Conservation (phyloP, 2,888 invertebrate species). For the Rutpela maculata region DNA sequence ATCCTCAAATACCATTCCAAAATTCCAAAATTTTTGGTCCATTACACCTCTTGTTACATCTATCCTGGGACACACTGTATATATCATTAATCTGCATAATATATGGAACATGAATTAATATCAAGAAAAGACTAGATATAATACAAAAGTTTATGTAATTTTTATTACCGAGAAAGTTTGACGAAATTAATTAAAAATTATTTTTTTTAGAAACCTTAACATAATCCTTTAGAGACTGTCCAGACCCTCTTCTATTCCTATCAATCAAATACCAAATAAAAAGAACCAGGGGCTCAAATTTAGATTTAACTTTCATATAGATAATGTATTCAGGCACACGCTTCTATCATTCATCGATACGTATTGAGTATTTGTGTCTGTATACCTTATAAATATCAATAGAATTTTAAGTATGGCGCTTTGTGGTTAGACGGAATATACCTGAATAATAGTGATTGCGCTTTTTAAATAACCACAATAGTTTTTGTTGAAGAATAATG, state of each 20-base stretch:
- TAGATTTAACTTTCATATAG: constrained; percentile 61
- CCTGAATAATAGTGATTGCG: constrained; percentile 54
- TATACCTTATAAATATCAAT: constrained; percentile 68
- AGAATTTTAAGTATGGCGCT: constrained; percentile 63
- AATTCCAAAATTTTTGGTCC: no score
- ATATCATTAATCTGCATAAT: no score
- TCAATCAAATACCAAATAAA: constrained; percentile 40
- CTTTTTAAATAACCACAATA: constrained; percentile 45
- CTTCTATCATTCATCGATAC: constrained; percentile 64
- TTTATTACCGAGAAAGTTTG: background rate
- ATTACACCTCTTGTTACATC: no score
- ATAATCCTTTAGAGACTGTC: background rate
- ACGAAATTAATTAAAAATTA: background rate
- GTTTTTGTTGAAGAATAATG: constrained; percentile 37
- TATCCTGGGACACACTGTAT: no score
- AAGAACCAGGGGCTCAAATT: constrained; percentile 54
- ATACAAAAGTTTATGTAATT: background rate
- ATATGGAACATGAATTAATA: no score
- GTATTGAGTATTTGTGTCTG: constrained; percentile 63
- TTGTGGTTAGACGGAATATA: constrained; percentile 56
- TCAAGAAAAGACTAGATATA: no score
- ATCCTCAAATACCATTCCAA: no score
- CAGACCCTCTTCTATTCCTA: constrained; percentile 27
- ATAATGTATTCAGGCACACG: constrained; percentile 67
- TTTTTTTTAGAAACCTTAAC: background rate